Evolutionary conservation across 2,113 vertebrate species (phyloP).

Genomic region (Alexandromys fortis): DNA sequence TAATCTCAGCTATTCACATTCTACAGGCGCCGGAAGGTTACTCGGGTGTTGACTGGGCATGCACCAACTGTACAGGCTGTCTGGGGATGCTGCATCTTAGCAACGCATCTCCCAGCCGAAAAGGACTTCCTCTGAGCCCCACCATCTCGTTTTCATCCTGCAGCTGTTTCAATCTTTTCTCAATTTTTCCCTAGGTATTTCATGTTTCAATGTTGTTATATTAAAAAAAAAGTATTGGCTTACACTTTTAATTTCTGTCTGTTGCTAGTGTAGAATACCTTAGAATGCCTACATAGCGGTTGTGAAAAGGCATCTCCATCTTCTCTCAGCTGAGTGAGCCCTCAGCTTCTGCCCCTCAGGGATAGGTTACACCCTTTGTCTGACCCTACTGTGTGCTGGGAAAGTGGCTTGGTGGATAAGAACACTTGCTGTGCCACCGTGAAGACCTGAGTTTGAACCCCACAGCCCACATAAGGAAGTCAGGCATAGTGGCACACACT

Average conservation of each 20-base stretch:
- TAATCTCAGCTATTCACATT: neutral
- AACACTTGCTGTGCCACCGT: neutral
- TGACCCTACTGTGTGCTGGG: neutral
- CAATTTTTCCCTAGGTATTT: neutral
- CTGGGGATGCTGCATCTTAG: neutral
- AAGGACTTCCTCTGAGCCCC: neutral
- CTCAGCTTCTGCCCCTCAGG: neutral
- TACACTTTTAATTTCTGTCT: neutral
- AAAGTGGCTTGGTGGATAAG: neutral
- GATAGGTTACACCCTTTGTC: neutral
- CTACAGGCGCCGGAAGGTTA: neutral
- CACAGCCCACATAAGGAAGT: neutral
- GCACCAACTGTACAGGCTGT: neutral
- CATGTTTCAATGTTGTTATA: neutral
- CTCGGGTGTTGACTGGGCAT: neutral
- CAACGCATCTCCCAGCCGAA: accelerated
- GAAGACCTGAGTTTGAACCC: neutral
- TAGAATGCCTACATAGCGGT: neutral
- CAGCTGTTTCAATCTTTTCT: neutral
- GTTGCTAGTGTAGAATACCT: neutral
- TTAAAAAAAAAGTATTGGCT: neutral
- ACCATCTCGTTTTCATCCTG: neutral
- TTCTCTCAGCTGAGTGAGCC: neutral
- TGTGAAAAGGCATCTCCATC: neutral
- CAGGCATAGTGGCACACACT: neutral